Base-by-base conservation (phyloP, 2,797 vertebrate genomes). In the Channallabes apus region DNA sequence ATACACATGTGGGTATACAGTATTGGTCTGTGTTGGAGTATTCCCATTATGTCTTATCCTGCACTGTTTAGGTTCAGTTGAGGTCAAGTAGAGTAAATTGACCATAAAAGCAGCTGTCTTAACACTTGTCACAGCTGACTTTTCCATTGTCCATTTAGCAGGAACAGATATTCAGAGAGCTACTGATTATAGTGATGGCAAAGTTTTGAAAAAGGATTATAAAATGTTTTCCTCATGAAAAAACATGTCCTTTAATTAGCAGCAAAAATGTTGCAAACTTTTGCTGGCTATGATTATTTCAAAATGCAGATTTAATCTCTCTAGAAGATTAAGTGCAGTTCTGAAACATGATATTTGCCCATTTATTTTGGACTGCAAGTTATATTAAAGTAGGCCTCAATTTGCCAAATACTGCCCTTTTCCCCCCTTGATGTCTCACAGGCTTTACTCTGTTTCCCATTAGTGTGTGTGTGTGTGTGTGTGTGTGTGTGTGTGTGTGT, bases 301-400 rank as follows among this genome's bases (percentile, higher is more conserved):
- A 95, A 38, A 62, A 62, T 6, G 94, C 95, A 95, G 91, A 96
- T 95, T 95, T 95, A 95, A 96, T 96, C 95, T 95, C 93, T 93
- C 95, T 95, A 94, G 94, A 94, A 96, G 94, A 95, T 95, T 35
- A 79, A 61, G 76, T 78, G 8, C 32, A 79, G 12, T 41, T 82
- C 82, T 95, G 95, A 96, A 96, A 96, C 94, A 95, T 94, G 95
- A 96, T 96, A 94, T 92, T 73, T 56, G 62, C 83, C 95, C 92
- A 95, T 95, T 95, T 96, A 96, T 96, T 95, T 95, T 96, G 95
- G 65, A 80, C 56, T 68, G 58, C 46, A 72, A 22, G 95, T 82
- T 96, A 95, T 96, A 96, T 95, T 96, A 96, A 96, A 96, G 94
- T 0, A 94, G 94, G 94, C 95, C 96, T 96, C 94, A 93, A 94